Conservation (phyloP, 2,113 vertebrate genomes). For the Heterotilapia buettikoferi region DNA sequence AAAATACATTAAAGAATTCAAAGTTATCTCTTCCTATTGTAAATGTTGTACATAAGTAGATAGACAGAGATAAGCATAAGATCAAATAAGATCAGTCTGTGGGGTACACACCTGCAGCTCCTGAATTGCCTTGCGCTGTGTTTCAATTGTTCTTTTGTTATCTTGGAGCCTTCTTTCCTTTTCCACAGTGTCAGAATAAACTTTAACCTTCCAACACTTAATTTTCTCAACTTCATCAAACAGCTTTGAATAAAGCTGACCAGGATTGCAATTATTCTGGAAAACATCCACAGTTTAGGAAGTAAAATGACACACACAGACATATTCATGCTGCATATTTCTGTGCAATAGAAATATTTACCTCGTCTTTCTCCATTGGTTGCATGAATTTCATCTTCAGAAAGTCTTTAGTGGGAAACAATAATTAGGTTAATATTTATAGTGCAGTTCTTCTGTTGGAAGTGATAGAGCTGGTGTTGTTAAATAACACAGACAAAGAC, state of each 20-base stretch:
- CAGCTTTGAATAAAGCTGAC: slow-evolving; percentile 82
- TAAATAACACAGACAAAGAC: background rate
- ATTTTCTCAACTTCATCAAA: slow-evolving; percentile 92
- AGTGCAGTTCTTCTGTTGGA: background rate
- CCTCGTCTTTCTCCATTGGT: slow-evolving; percentile 66
- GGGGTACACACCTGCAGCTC: slow-evolving; percentile 83
- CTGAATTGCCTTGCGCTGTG: slow-evolving; percentile 87
- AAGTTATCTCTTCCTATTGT: background rate
- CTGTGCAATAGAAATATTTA: background rate
- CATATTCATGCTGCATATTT: background rate
- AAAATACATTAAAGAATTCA: background rate
- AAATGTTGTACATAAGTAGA: too few relatives aligned
- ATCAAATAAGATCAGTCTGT: background rate
- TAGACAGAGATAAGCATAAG: background rate
- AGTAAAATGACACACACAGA: background rate
- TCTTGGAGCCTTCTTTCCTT: slow-evolving; percentile 85
- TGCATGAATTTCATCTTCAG: slow-evolving; percentile 62
- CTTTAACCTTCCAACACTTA: slow-evolving; percentile 82
- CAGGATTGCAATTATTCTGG: slow-evolving; percentile 72
- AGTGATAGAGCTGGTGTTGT: background rate
- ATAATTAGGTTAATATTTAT: background rate
- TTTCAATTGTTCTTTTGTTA: slow-evolving; percentile 83
- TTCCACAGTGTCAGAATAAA: slow-evolving; percentile 78
- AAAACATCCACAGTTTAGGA: slow-evolving; percentile 34
- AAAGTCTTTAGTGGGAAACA: slow-evolving; percentile 33